These are phyloP conservation scores for Neoarius graeffei DNA, from an alignment of 2,113 vertebrate species.

Conservation along the genomic window DNA sequence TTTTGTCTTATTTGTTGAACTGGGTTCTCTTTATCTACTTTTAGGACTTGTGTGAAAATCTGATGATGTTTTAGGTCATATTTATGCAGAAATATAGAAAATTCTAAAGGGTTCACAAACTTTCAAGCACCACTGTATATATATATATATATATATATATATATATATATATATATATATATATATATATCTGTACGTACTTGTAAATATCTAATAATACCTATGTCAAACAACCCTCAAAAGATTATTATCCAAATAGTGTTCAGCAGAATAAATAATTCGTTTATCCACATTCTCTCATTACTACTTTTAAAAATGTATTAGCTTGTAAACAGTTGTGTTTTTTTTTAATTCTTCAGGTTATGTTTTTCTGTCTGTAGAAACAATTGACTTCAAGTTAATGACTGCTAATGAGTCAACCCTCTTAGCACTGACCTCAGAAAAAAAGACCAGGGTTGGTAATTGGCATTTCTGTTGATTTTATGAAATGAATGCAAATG, in stretches of 20 bases:
- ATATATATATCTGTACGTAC: too few species aligned
- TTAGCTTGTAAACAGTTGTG: neutral
- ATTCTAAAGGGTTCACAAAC: too few species aligned
- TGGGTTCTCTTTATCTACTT: too few species aligned
- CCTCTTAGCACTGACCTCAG: neutral
- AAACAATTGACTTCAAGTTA: neutral
- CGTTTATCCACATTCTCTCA: neutral
- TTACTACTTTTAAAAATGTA: neutral
- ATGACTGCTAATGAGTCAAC: neutral
- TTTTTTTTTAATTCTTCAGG: neutral
- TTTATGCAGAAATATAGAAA: too few species aligned
- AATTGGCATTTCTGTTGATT: constrained; percentile 12
- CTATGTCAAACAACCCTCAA: neutral
- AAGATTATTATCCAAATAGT: neutral
- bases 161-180: too few species aligned
- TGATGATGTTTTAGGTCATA: too few species aligned
- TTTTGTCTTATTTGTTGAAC: too few species aligned
- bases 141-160: too few species aligned
- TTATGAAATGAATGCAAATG: constrained; percentile 12
- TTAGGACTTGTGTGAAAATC: too few species aligned
- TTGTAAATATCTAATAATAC: neutral
- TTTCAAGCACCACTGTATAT: too few species aligned
- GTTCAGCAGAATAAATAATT: neutral
- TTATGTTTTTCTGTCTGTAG: neutral
- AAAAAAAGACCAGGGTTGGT: neutral